phyloP scores from a whole-genome alignment of 2,113 vertebrate genomes.

The Sceloporus undulatus region DNA sequence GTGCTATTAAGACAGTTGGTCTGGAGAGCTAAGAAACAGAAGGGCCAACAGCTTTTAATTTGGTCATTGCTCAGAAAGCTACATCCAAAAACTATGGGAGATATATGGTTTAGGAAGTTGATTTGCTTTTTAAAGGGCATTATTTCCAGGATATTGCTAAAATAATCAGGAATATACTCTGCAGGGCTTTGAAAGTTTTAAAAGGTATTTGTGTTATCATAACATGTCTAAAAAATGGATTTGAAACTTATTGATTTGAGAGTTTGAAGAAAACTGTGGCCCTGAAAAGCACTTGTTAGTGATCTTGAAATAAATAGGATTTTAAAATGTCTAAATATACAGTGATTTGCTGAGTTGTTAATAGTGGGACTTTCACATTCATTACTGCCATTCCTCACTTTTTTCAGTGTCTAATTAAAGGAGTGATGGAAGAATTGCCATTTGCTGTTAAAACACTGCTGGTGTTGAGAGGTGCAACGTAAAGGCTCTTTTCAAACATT shows the following conservation, averaged over 20 bases:
- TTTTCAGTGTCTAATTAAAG: slow-evolving; percentile 66
- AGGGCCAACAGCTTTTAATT: too few species aligned
- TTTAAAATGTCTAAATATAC: slow-evolving; percentile 61
- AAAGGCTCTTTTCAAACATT: slow-evolving; percentile 51
- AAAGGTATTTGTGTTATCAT: background rate
- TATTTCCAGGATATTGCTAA: background rate
- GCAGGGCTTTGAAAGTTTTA: slow-evolving; percentile 1
- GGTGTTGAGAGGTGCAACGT: slow-evolving; percentile 44
- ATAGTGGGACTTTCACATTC: slow-evolving; percentile 56
- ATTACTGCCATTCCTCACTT: slow-evolving; percentile 62
- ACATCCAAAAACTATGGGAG: too few species aligned
- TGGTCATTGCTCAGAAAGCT: too few species aligned
- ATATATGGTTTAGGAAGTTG: background rate
- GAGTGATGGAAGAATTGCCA: slow-evolving; percentile 24
- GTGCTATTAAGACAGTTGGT: background rate
- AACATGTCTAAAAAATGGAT: background rate
- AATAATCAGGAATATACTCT: background rate
- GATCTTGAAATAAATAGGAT: slow-evolving; percentile 43
- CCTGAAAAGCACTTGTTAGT: slow-evolving; percentile 51
- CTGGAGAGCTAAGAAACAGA: background rate
- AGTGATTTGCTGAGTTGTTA: slow-evolving; percentile 61
- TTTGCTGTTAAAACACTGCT: slow-evolving; percentile 35
- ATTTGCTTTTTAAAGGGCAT: background rate
- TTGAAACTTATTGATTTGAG: background rate
- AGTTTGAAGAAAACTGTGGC: slow-evolving; percentile 44